phyloP scores from a whole-genome alignment of 2,797 vertebrate genomes.

The Chloroceryle amazona region DNA sequence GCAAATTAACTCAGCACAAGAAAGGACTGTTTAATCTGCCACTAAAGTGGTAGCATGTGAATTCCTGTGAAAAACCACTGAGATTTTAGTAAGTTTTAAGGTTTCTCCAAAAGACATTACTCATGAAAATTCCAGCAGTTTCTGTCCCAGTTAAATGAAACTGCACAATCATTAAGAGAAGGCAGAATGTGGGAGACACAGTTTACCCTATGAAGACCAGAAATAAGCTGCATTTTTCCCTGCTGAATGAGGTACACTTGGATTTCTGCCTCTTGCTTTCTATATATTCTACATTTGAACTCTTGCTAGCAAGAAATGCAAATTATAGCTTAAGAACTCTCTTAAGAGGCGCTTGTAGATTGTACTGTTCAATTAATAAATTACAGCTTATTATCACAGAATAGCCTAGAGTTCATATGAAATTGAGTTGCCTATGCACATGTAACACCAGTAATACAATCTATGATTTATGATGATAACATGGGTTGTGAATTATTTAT shows the following conservation, averaged over 20 bases:
- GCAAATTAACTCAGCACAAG: neutral
- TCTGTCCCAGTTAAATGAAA: neutral
- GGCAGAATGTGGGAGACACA: neutral
- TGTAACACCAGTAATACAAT: neutral
- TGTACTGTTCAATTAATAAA: neutral
- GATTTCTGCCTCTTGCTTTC: neutral
- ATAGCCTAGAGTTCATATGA: neutral
- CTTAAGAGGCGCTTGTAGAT: neutral
- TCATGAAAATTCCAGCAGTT: neutral
- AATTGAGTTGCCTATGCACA: neutral
- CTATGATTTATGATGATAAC: neutral
- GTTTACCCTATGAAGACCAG: neutral
- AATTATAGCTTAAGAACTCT: neutral
- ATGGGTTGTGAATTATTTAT: neutral
- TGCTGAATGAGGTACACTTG: neutral
- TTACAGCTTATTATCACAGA: neutral
- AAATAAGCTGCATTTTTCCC: neutral
- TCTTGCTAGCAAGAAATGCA: neutral
- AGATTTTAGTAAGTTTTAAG: neutral
- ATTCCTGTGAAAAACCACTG: neutral
- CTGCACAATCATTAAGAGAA: neutral
- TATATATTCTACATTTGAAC: neutral
- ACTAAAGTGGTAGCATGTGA: neutral
- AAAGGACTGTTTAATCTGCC: neutral
- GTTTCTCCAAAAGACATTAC: neutral